A percentile compares a stretch with the other conserved stretches of the same genome.
These are phyloP conservation scores for Platichthys stellatus DNA, from an alignment of 2,113 vertebrate species.

Conservation along the genomic window DNA sequence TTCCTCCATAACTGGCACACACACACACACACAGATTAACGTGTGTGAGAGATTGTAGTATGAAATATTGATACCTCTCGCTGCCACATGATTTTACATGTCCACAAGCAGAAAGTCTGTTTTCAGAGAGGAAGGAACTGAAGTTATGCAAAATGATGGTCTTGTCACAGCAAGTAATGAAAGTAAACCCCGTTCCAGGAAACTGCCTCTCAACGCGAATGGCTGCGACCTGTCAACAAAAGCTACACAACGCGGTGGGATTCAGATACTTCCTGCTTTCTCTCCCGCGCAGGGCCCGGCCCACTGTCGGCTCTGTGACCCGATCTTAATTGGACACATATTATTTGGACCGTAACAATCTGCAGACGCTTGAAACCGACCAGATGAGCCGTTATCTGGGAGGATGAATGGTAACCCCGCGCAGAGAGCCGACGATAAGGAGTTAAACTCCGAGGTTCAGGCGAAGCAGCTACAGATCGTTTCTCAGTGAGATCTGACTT, in stretches of 20 bases:
- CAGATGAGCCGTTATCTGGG: conserved; percentile 12
- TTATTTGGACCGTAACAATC: conserved; percentile 30
- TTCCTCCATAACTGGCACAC: conserved; percentile 75
- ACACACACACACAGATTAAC: conserved; percentile 30
- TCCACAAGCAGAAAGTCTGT: conserved; percentile 62
- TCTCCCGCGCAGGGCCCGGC: conserved; percentile 5
- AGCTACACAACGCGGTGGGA: conserved; percentile 40
- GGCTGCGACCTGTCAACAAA: conserved; percentile 45
- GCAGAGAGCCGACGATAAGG: neutral
- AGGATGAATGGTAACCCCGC: neutral
- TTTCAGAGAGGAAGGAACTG: conserved; percentile 50
- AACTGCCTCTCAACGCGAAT: conserved; percentile 30
- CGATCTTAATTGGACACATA: conserved; percentile 45
- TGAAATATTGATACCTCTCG: conserved; percentile 77
- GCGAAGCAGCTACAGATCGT: conserved; percentile 8
- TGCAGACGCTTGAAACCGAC: conserved; percentile 12
- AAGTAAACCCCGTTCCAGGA: conserved; percentile 50
- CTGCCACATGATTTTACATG: conserved; percentile 77
- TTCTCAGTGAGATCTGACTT: conserved; percentile 11
- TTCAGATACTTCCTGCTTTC: conserved; percentile 19
- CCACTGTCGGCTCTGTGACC: conserved; percentile 27
- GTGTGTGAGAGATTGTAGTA: conserved; percentile 60
- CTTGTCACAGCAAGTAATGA: conserved; percentile 70
- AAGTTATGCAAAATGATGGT: conserved; percentile 63
- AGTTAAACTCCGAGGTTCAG: neutral